A percentile compares a stretch with the other conserved stretches of the same genome.
Evolutionary conservation across 2,113 vertebrate genomes (phyloP).

Genomic region (Sigmodon hispidus): DNA sequence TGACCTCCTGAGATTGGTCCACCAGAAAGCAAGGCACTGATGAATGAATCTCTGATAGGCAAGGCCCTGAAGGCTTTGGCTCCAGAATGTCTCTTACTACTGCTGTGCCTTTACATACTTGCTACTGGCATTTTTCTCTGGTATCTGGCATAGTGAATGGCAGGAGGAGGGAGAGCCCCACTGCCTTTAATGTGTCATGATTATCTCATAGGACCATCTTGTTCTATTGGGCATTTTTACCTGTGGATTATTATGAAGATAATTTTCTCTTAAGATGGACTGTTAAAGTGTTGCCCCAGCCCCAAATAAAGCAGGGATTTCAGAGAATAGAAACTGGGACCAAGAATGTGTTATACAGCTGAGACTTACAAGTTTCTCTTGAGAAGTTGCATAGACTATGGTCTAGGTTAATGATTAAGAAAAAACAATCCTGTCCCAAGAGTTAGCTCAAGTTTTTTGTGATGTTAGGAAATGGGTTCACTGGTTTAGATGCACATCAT

Average conservation of each 20-base stretch:
- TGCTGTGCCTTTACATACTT: background rate
- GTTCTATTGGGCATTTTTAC: background rate
- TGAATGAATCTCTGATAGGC: background rate
- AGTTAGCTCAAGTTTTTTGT: background rate
- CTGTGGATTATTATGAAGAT: background rate
- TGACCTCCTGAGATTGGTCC: background rate
- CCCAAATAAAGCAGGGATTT: background rate
- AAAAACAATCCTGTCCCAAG: background rate
- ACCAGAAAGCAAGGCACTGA: background rate
- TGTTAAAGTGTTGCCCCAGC: background rate
- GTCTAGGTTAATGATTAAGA: background rate
- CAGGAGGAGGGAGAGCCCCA: background rate
- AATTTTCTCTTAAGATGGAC: background rate
- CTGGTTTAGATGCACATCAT: background rate
- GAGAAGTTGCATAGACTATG: background rate
- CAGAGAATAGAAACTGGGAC: background rate
- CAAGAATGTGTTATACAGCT: background rate
- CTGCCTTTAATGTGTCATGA: background rate
- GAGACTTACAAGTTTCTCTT: background rate
- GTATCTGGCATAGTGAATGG: background rate
- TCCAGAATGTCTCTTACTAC: background rate
- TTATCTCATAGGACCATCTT: background rate
- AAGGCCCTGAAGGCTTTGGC: background rate
- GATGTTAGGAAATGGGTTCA: background rate
- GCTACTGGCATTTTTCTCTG: background rate